These are phyloP conservation scores for Chloroclysta siterata DNA, from an alignment of 2,888 invertebrate genomes.

Conservation along the genomic window DNA sequence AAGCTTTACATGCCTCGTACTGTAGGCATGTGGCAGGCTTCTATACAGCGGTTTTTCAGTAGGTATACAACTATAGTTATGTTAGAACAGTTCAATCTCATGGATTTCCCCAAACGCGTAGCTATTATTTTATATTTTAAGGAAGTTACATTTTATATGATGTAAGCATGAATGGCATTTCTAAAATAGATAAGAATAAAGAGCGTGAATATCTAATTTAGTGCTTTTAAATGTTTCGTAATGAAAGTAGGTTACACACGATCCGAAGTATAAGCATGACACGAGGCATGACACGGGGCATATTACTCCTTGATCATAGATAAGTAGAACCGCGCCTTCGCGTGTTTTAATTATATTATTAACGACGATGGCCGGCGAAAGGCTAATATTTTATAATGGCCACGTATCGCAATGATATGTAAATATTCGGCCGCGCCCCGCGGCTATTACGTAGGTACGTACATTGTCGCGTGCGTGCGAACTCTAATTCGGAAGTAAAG, in stretches of 20 bases:
- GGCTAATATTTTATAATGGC: slow-evolving; percentile 83
- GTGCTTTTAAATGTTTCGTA: no score
- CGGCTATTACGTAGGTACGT: slow-evolving; percentile 63
- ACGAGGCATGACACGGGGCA: slow-evolving; percentile 38
- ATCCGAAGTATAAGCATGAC: slow-evolving; percentile 42
- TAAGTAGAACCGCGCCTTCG: slow-evolving; percentile 79
- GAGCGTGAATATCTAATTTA: no score
- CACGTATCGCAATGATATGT: slow-evolving; percentile 83
- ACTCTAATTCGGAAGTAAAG: slow-evolving; percentile 80
- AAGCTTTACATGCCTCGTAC: not conserved
- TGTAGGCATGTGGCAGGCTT: not conserved
- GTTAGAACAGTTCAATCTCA: slow-evolving; percentile 19
- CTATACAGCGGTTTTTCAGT: no score
- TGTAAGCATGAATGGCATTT: not conserved
- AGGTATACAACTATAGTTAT: no score
- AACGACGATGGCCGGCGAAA: slow-evolving; percentile 78
- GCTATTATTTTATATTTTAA: slow-evolving; percentile 4
- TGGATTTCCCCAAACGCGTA: slow-evolving; percentile 11
- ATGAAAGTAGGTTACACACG: slow-evolving; percentile 37
- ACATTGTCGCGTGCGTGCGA: slow-evolving; percentile 72
- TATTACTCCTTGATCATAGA: slow-evolving; percentile 71
- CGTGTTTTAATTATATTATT: slow-evolving; percentile 85
- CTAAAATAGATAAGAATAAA: not conserved
- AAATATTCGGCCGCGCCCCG: slow-evolving; percentile 79
- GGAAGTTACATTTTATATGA: slow-evolving; percentile 8